Evolutionary conservation across 2,113 vertebrate species (phyloP), one percentile per base, ranked within the genome.

Genomic region (Vireo altiloquus): DNA sequence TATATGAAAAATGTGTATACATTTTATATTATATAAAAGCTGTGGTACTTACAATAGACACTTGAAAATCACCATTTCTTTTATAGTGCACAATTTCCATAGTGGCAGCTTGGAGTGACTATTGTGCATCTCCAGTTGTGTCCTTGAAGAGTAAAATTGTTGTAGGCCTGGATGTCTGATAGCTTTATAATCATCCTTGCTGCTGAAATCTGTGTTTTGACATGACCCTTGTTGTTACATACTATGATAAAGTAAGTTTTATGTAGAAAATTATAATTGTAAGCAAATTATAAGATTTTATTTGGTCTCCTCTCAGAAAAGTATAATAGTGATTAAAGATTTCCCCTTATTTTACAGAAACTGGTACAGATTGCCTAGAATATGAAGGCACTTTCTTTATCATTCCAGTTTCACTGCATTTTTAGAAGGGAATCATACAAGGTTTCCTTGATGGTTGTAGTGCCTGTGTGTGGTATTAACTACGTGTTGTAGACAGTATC

Each of bases 201-300:
- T 95, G 54, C 54, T 92, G 70, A 95, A 96, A 78, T 33, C 12
- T 19, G 59, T 71, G 15, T 11, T 95, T 93, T 84, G 39, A 49
- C 19, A 21, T 50, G n/a, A 35, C 33, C 16, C 87, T 81, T 27
- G 6, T 64, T 91, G 46, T 76, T 94, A 21, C 4, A 10, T 49
- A 53, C 20, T 27, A 72, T 20, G 35, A 64, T 83, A 80, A 46
- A 78, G 8, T 33, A 95, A 87, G 28, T 60, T 93, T 52, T 63
- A 90, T 37, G 7, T 60, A 91, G 69, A 75, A 92, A 72, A 83
- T 42, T 61, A 33, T 50, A 74, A 52, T 57, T 88, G 18, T 83
- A 69, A 57, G 52, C 35, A 85, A 87, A 92, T 80, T 20, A 18
- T 33, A 69, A 90, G 14, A 8, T 80, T 4, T 0, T 35, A 44